phyloP scores from a whole-genome alignment of 23 tunicate genomes.

The Halocynthia roretzi region DNA sequence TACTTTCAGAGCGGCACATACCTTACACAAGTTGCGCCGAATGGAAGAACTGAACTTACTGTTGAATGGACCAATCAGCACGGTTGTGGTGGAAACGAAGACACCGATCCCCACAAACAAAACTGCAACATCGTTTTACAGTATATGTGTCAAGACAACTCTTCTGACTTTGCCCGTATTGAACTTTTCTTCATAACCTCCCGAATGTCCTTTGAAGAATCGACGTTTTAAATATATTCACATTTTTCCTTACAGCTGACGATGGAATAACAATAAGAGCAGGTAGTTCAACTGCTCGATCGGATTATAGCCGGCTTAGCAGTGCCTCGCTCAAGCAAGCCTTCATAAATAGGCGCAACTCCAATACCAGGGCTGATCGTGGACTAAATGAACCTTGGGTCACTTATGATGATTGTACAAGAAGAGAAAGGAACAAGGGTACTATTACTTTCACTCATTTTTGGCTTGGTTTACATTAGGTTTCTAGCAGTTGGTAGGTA shows the following conservation, averaged over 20 bases:
- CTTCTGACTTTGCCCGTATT: conserved; percentile 32
- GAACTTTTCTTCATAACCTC: background rate
- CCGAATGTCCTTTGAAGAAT: background rate
- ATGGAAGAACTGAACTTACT: conserved; percentile 57
- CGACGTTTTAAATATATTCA: no score
- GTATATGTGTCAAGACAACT: conserved; percentile 75
- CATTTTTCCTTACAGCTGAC: conserved; percentile 36
- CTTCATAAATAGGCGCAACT: conserved; percentile 25
- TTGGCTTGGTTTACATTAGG: background rate
- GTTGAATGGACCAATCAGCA: conserved; percentile 95
- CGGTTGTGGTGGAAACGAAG: conserved; percentile 92
- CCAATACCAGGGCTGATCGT: conserved; percentile 24
- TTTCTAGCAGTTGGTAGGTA: no score
- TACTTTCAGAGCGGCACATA: conserved; percentile 73
- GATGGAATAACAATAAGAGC: conserved; percentile 74
- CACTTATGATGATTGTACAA: conserved; percentile 80
- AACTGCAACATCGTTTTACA: conserved; percentile 91
- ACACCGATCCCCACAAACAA: conserved; percentile 52
- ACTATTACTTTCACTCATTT: background rate
- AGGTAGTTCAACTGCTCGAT: conserved; percentile 47
- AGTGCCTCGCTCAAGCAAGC: conserved; percentile 6
- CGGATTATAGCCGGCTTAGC: conserved; percentile 27
- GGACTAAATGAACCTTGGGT: conserved; percentile 93
- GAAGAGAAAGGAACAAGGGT: conserved; percentile 87
- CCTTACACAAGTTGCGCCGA: background rate